These are phyloP conservation scores for Epistrophella euchroma DNA, from an alignment of 2,888 invertebrate species.

Conservation along the genomic window DNA sequence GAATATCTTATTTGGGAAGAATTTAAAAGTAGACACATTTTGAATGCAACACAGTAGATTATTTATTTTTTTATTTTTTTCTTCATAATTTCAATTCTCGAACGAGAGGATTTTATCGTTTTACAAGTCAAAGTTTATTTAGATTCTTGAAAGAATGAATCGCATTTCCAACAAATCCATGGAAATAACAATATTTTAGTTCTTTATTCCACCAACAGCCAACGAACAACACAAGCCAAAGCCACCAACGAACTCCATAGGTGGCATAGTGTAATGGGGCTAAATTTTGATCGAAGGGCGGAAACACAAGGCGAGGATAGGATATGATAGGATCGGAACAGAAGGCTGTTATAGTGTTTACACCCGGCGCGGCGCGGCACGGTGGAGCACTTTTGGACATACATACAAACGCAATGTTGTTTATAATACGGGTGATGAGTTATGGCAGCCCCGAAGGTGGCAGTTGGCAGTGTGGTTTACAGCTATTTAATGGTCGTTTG, in stretches of 20 bases:
- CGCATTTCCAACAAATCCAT: conserved; percentile 60
- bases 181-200: conserved; percentile 58
- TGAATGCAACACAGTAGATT: conserved; percentile 49
- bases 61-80: not conserved
- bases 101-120: conserved; percentile 47
- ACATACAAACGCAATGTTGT: conserved; percentile 32
- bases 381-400: conserved; percentile 22
- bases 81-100: conserved; percentile 6
- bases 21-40: conserved; percentile 51
- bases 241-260: conserved; percentile 58
- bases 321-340: conserved; percentile 45
- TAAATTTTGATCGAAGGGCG: conserved; percentile 39
- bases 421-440: conserved; percentile 62
- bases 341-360: conserved; percentile 68
- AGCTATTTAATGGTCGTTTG: conserved; percentile 67
- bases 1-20: conserved; percentile 24
- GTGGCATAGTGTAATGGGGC: conserved; percentile 54
- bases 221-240: conserved; percentile 10
- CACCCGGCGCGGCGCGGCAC: conserved; percentile 27
- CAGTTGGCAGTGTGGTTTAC: conserved; percentile 61
- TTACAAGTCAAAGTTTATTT: conserved; percentile 68
- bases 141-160: conserved; percentile 56
- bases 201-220: conserved; percentile 18
- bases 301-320: conserved; percentile 18
- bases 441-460: conserved; percentile 49